Base-by-base conservation (phyloP, 2,888 invertebrate species). In the Caenorhabditis sp. region DNA sequence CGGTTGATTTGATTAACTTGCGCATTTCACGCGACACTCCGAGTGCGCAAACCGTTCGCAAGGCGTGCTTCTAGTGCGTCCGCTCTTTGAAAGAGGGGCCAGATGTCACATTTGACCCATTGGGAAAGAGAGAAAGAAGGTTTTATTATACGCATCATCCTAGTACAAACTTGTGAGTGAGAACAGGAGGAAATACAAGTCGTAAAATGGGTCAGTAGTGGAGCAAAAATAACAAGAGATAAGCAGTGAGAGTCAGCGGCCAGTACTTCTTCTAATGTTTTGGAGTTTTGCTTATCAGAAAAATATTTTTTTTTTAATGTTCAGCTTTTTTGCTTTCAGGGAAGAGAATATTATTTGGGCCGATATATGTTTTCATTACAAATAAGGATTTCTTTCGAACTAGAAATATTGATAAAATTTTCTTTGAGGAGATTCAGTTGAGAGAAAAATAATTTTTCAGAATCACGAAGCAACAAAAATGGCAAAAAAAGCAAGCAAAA, bases 1-100 rank as follows among this genome's bases (percentile, higher is more conserved):
- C 79, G 66, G 70, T 79, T 79, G 79, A 79, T 79, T 79, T 70
- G 79, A 79, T 79, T 79, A 79, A 56, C 58, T 64, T 44, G 73
- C 80, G 68, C 66, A 59, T 61, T 68, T 51, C 38, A 24, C 38
- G 80, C 22, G 66, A 51, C 73, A 73, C 80, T 38, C 14, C 2
- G 24, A 61, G 49, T 61, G 66, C 72, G 80, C 80, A 80, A 80
- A 44, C 38, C 12, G 22, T 38, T 31, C 19, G 41, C 31, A 69
- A 56, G 51, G 79, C 79, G 70, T 51, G 28, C 10, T 64, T 26
- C 14, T 31, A 26, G 66, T 64, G 74, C 54, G 56, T 16, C 14
- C 54, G 61, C 56, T n/a, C 41, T 63, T 56, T 44, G 38, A 38
- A 38, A 12, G n/a, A n/a, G 12, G 44, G 38, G 56, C 51, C 74